phyloP scores from a whole-genome alignment of 2,888 invertebrate species.

The Ochropacha duplaris region DNA sequence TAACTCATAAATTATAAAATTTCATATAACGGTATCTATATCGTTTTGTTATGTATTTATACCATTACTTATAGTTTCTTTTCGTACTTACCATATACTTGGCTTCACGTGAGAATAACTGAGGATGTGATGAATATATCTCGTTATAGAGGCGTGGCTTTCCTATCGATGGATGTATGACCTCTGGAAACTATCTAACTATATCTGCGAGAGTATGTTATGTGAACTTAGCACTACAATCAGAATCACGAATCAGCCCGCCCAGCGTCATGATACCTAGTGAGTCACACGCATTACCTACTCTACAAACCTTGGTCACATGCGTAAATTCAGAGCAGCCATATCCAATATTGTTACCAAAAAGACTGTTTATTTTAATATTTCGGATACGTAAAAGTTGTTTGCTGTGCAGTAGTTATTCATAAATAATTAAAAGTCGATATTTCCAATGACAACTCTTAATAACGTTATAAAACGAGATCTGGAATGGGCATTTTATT shows the following conservation, averaged over 20 bases:
- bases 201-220: too few species aligned
- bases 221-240: not conserved
- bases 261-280: not conserved
- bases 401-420: not conserved
- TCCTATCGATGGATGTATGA: not conserved
- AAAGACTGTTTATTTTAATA: not conserved
- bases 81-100: too few species aligned
- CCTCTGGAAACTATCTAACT: too few species aligned
- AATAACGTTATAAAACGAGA: not conserved
- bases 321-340: not conserved
- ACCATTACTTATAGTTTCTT: too few species aligned
- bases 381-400: not conserved
- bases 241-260: not conserved
- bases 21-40: too few species aligned
- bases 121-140: not conserved
- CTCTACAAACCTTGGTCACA: not conserved
- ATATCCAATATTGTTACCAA: not conserved
- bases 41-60: too few species aligned
- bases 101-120: too few species aligned
- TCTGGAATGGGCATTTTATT: constrained; percentile 2
- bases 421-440: not conserved
- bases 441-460: not conserved
- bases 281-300: not conserved
- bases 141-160: not conserved
- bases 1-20: too few species aligned